phyloP scores from a whole-genome alignment of 2,888 invertebrate genomes.

The Catocala nupta region DNA sequence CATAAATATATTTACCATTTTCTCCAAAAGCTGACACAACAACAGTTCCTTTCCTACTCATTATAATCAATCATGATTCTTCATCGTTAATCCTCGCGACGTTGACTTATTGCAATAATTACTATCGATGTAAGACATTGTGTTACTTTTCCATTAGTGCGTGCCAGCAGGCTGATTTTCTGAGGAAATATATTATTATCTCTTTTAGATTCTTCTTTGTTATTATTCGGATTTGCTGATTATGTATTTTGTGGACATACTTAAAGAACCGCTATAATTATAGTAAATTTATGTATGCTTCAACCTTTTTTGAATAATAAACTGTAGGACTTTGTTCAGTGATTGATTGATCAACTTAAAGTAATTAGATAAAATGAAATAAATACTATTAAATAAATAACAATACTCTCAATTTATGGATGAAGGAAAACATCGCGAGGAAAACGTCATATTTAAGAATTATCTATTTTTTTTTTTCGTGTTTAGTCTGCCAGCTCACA shows the following conservation, averaged over 20 bases:
- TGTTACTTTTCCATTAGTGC: constrained; percentile 45
- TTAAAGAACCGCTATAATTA: too few relatives aligned
- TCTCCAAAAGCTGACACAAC: constrained; percentile 7
- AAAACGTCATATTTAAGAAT: too few relatives aligned
- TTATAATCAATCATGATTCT: constrained; percentile 52
- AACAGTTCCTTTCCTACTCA: constrained; percentile 26
- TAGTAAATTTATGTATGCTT: too few relatives aligned
- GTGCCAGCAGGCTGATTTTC: constrained; percentile 14
- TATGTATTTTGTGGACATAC: background rate
- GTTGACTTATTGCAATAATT: constrained; percentile 55
- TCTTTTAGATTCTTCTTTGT: background rate
- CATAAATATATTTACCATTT: constrained; percentile 7
- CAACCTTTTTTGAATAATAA: too few relatives aligned
- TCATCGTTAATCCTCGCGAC: constrained; percentile 52
- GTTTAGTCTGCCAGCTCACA: too few relatives aligned
- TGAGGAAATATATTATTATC: constrained; percentile 1
- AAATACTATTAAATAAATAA: too few relatives aligned
- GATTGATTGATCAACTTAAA: too few relatives aligned
- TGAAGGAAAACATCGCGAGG: too few relatives aligned
- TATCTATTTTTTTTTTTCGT: too few relatives aligned
- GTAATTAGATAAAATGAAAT: too few relatives aligned
- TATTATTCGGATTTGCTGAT: background rate
- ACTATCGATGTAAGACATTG: constrained; percentile 33
- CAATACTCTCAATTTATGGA: too few relatives aligned
- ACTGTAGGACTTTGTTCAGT: too few relatives aligned